A percentile compares a stretch with the other conserved stretches of the same genome.
Evolutionary conservation across 2,797 vertebrate genomes (phyloP).

Genomic region (Thaleichthys pacificus): DNA sequence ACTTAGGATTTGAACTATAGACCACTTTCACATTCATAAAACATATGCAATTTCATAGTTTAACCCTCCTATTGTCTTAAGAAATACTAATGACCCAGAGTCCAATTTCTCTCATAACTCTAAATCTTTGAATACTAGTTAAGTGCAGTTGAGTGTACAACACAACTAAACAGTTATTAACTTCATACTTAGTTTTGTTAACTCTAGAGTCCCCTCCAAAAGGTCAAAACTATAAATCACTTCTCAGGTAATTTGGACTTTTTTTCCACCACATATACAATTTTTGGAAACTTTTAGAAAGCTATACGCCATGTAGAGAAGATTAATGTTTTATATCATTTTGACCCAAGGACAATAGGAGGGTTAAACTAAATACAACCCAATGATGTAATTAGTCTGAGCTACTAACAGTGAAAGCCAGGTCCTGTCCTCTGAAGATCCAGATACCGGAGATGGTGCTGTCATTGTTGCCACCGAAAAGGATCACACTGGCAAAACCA

Average conservation of each 20-base stretch:
- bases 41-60: no score
- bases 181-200: not conserved
- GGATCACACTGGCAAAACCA: conserved; percentile 86
- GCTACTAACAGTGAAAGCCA: conserved; percentile 82
- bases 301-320: not conserved
- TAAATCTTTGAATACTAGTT: no score
- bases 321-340: not conserved
- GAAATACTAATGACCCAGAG: no score
- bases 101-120: no score
- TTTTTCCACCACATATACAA: not conserved
- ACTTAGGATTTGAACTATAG: not conserved
- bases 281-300: no score
- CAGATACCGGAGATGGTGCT: conserved; percentile 89
- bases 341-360: not conserved
- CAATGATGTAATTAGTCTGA: not conserved
- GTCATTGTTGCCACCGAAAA: conserved; percentile 85
- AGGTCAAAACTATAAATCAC: not conserved
- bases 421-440: conserved; percentile 89
- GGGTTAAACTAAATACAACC: not conserved
- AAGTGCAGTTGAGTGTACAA: no score
- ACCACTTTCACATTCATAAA: no score
- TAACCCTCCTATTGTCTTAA: no score
- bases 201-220: not conserved
- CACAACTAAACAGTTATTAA: not conserved
- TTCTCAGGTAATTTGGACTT: not conserved